These are phyloP conservation scores for Chelonus formosanus DNA, from an alignment of 2,888 invertebrate genomes.

Conservation along the genomic window DNA sequence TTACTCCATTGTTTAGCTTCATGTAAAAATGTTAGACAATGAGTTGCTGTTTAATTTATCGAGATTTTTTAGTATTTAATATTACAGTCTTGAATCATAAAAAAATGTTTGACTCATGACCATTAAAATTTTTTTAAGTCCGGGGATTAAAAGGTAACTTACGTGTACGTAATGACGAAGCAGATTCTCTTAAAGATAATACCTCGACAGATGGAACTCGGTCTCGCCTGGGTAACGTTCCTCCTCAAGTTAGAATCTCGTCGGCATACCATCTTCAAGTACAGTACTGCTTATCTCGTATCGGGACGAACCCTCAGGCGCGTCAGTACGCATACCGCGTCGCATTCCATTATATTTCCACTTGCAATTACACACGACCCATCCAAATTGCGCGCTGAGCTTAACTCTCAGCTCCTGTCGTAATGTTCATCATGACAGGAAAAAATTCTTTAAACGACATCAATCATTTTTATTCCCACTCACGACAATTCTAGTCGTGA, in stretches of 20 bases:
- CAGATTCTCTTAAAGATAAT: slow-evolving; percentile 49
- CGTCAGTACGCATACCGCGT: slow-evolving; percentile 53
- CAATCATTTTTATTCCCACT: slow-evolving; percentile 36
- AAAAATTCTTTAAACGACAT: slow-evolving; percentile 37
- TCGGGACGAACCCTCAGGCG: slow-evolving; percentile 48
- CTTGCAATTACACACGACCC: slow-evolving; percentile 53
- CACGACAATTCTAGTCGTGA: slow-evolving; percentile 24
- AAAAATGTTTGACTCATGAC: slow-evolving; percentile 22
- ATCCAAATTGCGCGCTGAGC: not conserved
- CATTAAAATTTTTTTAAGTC: slow-evolving; percentile 1
- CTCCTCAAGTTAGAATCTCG: slow-evolving; percentile 24
- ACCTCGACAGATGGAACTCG: slow-evolving; percentile 50
- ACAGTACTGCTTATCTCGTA: slow-evolving; percentile 53
- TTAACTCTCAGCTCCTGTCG: slow-evolving; percentile 2
- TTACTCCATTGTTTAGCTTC: too few relatives aligned
- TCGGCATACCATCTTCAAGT: slow-evolving; percentile 58
- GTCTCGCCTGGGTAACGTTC: slow-evolving; percentile 30
- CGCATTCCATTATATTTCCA: slow-evolving; percentile 59
- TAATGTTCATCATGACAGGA: slow-evolving; percentile 32
- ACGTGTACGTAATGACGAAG: slow-evolving; percentile 51
- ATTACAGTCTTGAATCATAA: not conserved
- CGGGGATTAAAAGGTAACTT: slow-evolving; percentile 23
- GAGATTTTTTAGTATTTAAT: too few relatives aligned
- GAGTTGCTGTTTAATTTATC: too few relatives aligned
- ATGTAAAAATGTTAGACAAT: too few relatives aligned